Evolutionary conservation across 1,140 invertebrate species (phyloP), one percentile per base, ranked within the genome.

Genomic region (Bombus terrestris): DNA sequence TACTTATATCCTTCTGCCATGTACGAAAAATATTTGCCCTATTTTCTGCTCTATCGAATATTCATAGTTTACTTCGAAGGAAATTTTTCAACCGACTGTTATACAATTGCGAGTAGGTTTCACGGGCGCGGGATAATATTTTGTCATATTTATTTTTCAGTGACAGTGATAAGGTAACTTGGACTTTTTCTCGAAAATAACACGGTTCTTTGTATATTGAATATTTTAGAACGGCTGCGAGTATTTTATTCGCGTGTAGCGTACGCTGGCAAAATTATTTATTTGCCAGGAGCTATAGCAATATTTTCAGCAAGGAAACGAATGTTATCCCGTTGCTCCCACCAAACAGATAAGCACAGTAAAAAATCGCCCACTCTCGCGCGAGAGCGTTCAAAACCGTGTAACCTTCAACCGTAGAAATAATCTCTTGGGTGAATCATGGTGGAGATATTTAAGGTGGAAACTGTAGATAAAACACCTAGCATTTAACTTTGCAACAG

Each of bases 281-380:
- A 77, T 77, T 62, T n/a, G 13, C 39, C 76, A 43, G 57, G 8
- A 62, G 39, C n/a, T n/a, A 57, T 15, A 39, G 57, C 22, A 39
- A 41, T 59, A 77, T 77, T 77, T 77, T 39, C 37, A 78, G 28
- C n/a, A 32, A 35, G 22, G 2, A 78, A 78, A 78, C 41, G 59
- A 32, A 66, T 25, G n/a, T 43, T 64, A 43, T 43, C 39, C n/a
- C 59, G 25, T 18, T 64, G n/a, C 39, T 64, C 18, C 37, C 39
- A 66, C 59, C n/a, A 28, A 62, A 64, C 10, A 66, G 76, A 78
- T 78, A 64, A 78, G 59, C 76, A 15, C n/a, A 28, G n/a, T 66
- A 78, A 78, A 78, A 78, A 78, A 78, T 78, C 59, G 76, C 57
- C 59, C 76, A 66, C 76, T 78, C 59, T 78, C 39, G n/a, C 28